Conservation (phyloP, 1,140 invertebrate species). For the Meloidogyne chitwoodi region DNA sequence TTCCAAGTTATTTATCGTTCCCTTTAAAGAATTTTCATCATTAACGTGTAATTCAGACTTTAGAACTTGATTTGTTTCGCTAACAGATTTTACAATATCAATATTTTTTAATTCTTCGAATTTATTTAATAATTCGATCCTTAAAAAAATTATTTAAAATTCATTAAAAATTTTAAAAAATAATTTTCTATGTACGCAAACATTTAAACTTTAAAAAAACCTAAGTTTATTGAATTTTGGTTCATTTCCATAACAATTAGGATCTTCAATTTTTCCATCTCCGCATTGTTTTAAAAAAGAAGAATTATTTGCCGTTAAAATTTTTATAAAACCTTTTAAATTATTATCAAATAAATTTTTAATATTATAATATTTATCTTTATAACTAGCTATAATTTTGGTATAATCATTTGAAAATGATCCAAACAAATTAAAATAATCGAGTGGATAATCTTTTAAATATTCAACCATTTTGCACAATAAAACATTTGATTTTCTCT, state of each 20-base stretch:
- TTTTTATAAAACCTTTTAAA: not conserved
- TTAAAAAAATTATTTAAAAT: not conserved
- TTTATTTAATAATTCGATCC: not conserved
- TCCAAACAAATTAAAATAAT: not conserved
- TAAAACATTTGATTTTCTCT: not conserved
- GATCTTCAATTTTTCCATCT: not conserved
- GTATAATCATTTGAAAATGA: not conserved
- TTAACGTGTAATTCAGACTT: too few relatives aligned
- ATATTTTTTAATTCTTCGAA: not conserved
- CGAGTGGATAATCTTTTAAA: not conserved
- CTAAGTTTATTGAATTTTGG: not conserved
- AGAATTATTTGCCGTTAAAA: not conserved
- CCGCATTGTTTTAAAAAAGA: not conserved
- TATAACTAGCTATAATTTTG: not conserved
- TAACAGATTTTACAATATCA: not conserved
- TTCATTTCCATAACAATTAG: not conserved
- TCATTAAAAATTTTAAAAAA: too few relatives aligned
- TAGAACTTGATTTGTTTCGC: not conserved
- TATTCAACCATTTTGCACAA: not conserved
- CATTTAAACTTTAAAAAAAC: too few relatives aligned
- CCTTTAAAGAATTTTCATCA: too few relatives aligned
- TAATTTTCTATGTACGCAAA: too few relatives aligned
- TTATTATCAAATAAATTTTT: not conserved
- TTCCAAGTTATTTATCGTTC: too few relatives aligned
- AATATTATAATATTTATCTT: not conserved